Evolutionary conservation across 2,113 vertebrate genomes (phyloP).

Genomic region (Tragelaphus strepsiceros): DNA sequence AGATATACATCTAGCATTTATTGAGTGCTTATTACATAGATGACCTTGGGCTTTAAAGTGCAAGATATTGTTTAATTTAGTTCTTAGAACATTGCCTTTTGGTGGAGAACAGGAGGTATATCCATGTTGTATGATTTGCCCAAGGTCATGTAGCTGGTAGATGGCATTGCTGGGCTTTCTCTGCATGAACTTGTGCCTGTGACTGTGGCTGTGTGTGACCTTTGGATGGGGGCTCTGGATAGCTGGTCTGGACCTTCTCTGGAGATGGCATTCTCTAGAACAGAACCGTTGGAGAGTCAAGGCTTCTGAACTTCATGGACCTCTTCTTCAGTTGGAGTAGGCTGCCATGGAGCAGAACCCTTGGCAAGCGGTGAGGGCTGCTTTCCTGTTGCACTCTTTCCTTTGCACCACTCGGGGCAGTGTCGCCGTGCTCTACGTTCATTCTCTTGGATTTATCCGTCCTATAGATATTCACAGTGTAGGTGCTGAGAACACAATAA

Average conservation of each 20-base stretch:
- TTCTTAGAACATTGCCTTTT: background rate
- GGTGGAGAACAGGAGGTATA: background rate
- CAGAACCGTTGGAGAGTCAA: background rate
- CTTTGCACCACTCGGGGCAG: rapidly evolving
- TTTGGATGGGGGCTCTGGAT: too few relatives aligned
- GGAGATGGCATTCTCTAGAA: background rate
- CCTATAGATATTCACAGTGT: rapidly evolving
- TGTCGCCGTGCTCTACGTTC: rapidly evolving
- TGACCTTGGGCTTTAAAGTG: background rate
- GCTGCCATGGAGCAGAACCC: background rate
- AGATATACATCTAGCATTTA: background rate
- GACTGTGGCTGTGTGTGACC: rapidly evolving
- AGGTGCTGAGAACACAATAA: background rate
- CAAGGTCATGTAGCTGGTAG: background rate
- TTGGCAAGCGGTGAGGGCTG: background rate
- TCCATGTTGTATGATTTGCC: background rate
- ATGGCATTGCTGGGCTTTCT: background rate
- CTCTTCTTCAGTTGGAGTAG: background rate
- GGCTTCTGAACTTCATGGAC: too few relatives aligned
- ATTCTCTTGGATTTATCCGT: rapidly evolving
- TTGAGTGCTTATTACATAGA: background rate
- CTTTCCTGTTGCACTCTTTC: rapidly evolving
- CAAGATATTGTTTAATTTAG: background rate
- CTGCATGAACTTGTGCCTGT: background rate
- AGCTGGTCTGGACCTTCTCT: background rate